Conservation (phyloP, 2,113 vertebrate species). For the Pionites leucogaster region DNA sequence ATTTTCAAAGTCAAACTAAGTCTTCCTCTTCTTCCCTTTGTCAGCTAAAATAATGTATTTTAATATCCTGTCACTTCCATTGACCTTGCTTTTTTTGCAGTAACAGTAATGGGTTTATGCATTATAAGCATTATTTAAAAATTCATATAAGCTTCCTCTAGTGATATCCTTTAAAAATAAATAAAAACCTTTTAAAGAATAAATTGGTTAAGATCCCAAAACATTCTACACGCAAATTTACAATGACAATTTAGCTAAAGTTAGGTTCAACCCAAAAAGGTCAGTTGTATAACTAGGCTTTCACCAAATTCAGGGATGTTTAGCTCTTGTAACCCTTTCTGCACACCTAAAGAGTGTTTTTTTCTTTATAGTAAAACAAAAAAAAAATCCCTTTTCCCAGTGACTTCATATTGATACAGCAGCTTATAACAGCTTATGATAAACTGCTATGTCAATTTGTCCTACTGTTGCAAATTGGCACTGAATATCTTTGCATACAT, state of each 20-base stretch:
- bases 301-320: not conserved
- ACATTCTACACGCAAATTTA: not conserved
- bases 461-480: not conserved
- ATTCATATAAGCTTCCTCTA: not conserved
- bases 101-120: not conserved
- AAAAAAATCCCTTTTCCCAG: not conserved
- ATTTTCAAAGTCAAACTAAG: not conserved
- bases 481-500: not conserved
- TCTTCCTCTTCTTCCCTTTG: not conserved
- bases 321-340: not conserved
- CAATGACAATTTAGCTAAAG: not conserved
- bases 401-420: not conserved
- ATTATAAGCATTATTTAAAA: not conserved
- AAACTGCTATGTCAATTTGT: not conserved
- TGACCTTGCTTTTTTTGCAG: not conserved
- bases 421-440: not conserved
- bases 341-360: not conserved
- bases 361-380: not conserved
- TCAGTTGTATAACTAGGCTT: constrained; percentile 14
- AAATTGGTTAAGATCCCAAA: not conserved
- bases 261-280: not conserved
- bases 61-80: not conserved
- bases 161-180: constrained; percentile 18
- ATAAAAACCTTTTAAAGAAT: constrained; percentile 6
- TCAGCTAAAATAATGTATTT: not conserved